Evolutionary conservation across 2,113 vertebrate species (phyloP), one percentile per base, ranked within the genome.

Genomic region (Craseonycteris thonglongyai): DNA sequence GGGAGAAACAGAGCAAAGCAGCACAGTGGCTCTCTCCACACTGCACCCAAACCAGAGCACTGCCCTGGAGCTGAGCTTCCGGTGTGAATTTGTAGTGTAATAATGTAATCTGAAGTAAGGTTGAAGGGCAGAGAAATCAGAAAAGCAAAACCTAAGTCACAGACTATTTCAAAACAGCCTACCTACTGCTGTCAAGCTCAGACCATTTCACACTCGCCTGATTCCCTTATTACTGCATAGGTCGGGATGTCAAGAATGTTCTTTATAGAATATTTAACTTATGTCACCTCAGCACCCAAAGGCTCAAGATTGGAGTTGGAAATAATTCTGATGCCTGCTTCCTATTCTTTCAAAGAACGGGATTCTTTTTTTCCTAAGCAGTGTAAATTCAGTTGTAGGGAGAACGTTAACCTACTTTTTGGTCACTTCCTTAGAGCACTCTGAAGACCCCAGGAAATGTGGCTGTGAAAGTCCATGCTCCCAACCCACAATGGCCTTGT

Each of bases 101-200:
- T 22, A 38, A 71, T 6, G n/a, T 42, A 59, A 79, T 75, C 26
- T 61, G 33, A 66, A 94, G 13, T n/a, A 76, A 94, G 54, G 65
- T 3, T 35, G 30, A 85, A 24, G 42, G 30, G 13, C 22, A 75
- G 35, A 82, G n/a, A 89, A 86, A 18, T 74, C 71, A 87, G 35
- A 88, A 54, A 76, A 75, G n/a, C 88, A 88, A 92, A 93, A 45
- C 40, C 10, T 26, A 75, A 90, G 30, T 81, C n/a, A 54, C 6
- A 49, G 6, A 35, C n/a, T 14, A 16, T 89, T 86, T 89, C 15
- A 58, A 88, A 86, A 79, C 74, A 63, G 42, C 66, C 10, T 11
- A 47, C 18, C 40, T 49, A 63, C 68, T 49, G 54, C 40, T 61
- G 59, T 59, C 68, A 38, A 86, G 68, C 1, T 24, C 14, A 33